Conservation (phyloP, 2,888 invertebrate species). For the Lydus trimaculatus region DNA sequence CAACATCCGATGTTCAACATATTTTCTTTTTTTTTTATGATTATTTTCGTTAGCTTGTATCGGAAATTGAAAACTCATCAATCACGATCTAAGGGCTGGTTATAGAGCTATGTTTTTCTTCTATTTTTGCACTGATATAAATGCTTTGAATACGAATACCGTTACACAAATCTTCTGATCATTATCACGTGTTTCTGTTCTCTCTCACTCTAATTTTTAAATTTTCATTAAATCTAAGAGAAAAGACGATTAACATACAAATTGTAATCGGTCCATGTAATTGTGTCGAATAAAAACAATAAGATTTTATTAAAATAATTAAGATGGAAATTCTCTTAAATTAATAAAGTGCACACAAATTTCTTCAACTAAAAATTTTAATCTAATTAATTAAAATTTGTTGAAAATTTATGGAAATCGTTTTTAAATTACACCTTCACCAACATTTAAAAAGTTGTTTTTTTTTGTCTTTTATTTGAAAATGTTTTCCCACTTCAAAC, state of each 20-base stretch:
- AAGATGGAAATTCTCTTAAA: not conserved
- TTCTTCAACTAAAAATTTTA: not conserved
- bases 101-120: not conserved
- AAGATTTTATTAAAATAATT: not conserved
- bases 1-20: constrained; percentile 2
- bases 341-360: not conserved
- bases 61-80: constrained; percentile 10
- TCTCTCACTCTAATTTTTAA: not conserved
- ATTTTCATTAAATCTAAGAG: not conserved
- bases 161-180: not conserved
- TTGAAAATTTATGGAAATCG: not conserved
- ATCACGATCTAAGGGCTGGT: constrained; percentile 3
- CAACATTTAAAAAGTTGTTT: not conserved
- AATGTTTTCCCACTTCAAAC: not conserved
- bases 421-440: not conserved
- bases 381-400: not conserved
- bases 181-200: not conserved
- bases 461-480: not conserved
- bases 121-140: not conserved
- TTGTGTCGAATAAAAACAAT: not conserved
- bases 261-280: no score
- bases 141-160: not conserved
- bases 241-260: no score
- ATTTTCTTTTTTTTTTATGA: constrained; percentile 3
- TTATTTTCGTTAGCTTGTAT: constrained; percentile 9